A percentile compares a stretch with the other conserved stretches of the same genome.
Evolutionary conservation across 2,888 invertebrate genomes (phyloP).

Genomic region (Melangyna quadrimaculata): DNA sequence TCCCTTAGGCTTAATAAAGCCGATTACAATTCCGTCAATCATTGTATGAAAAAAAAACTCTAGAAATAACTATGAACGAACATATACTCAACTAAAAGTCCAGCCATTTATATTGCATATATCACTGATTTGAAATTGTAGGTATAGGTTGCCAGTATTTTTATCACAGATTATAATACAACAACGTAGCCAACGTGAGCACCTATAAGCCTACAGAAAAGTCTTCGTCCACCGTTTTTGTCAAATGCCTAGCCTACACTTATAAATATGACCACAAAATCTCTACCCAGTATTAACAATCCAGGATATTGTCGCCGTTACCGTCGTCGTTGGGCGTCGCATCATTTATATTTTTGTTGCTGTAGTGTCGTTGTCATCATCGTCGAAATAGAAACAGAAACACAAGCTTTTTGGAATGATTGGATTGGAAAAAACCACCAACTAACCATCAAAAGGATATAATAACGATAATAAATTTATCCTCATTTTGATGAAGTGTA

Average conservation of each 20-base stretch:
- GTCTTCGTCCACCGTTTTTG: slow-evolving; percentile 9
- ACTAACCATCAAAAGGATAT: slow-evolving; percentile 62
- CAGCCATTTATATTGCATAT: slow-evolving; percentile 57
- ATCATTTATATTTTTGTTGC: slow-evolving; percentile 9
- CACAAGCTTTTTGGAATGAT: slow-evolving; percentile 25
- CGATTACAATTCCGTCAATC: slow-evolving; percentile 63
- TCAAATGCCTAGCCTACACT: not conserved
- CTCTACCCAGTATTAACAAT: slow-evolving; percentile 48
- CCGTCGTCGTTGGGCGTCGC: not conserved
- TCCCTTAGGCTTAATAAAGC: slow-evolving; percentile 17
- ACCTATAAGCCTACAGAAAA: not conserved
- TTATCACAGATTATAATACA: not conserved
- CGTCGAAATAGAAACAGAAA: not conserved
- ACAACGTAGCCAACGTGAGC: not conserved
- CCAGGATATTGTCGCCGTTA: slow-evolving; percentile 15
- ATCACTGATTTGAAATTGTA: slow-evolving; percentile 42
- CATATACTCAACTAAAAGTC: slow-evolving; percentile 48
- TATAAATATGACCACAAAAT: slow-evolving; percentile 51
- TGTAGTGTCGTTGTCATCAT: not conserved
- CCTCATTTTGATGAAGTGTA: slow-evolving; percentile 69
- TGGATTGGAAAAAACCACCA: slow-evolving; percentile 62
- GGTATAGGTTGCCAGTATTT: slow-evolving; percentile 36
- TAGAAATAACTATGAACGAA: slow-evolving; percentile 11
- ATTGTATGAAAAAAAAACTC: not conserved
- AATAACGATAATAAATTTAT: slow-evolving; percentile 71